These are phyloP conservation scores for Achatina immaculata DNA, from an alignment of 1,140 invertebrate species.

Conservation along the genomic window DNA sequence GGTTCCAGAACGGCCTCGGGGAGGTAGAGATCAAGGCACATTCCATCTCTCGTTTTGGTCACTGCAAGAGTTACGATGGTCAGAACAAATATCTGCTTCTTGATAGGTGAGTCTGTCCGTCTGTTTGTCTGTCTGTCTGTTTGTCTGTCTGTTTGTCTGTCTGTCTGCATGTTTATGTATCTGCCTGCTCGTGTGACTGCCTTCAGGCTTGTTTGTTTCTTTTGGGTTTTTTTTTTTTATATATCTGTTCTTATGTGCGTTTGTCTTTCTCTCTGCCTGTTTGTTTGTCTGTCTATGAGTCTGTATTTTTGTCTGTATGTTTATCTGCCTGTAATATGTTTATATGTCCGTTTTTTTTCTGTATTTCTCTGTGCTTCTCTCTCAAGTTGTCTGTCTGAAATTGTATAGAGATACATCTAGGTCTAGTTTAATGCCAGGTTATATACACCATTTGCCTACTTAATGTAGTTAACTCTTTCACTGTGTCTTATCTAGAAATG, in stretches of 20 bases:
- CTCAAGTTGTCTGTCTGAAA: not conserved
- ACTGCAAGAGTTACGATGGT: constrained; percentile 21
- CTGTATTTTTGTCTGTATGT: not conserved
- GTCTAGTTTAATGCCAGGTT: no score
- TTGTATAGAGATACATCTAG: no score
- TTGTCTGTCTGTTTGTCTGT: not conserved
- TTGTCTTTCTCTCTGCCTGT: not conserved
- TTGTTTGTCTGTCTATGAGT: not conserved
- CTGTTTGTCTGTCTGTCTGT: not conserved
- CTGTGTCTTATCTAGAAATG: no score
- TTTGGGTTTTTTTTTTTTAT: not conserved
- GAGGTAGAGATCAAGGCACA: constrained; percentile 13
- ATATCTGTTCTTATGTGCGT: not conserved
- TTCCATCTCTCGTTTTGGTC: constrained; percentile 8
- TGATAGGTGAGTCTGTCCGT: constrained; percentile 5
- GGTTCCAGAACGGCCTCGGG: constrained; percentile 24
- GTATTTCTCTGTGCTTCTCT: not conserved
- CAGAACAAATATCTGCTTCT: constrained; percentile 28
- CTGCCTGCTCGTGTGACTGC: no score
- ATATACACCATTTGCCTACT: no score
- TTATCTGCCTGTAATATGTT: not conserved
- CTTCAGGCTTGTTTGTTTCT: no score
- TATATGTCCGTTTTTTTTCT: not conserved
- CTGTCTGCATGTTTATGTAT: not conserved
- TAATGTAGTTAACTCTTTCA: no score